Evolutionary conservation across 2,888 invertebrate species (phyloP), one percentile per base, ranked within the genome.

Genomic region (Ceramica pisi): DNA sequence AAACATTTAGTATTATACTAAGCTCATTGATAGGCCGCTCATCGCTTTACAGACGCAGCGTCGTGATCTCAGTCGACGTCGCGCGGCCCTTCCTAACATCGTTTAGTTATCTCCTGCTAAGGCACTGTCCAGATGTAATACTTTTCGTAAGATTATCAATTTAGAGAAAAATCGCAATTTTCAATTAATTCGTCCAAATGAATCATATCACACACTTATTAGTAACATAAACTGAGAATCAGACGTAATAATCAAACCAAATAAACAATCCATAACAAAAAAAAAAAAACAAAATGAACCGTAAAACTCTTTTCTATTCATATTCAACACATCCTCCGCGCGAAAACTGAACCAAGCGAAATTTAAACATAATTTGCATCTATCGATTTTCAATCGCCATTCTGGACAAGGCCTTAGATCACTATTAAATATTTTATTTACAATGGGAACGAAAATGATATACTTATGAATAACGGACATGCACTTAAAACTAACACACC

Each of bases 401-500:
- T 79, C 78, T 84, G 82, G 80, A 86, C 82, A 81, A 80, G 75
- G 80, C 78, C 81, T 81, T 75, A 80, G 70, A 62, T 56, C 14
- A 69, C 62, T 78, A 76, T 81, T 71, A 61, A 62, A 70, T 68
- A 73, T 66, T 70, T 41, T 89, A 91, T 91, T 86, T 90, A 92
- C 89, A 91, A 78, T 67, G 68, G 82, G 71, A 83, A 81, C 59
- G 71, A 81, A 80, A 79, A 79, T 77, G 80, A 86, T 83, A 86
- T 77, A 82, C 84, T 88, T 77, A 80, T 83, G 71, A 78, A 84
- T 90, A 90, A 88, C 84, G 86, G 90, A 89, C 87, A 91, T 89
- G 86, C 87, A 90, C 91, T 93, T 93, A 94, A 83, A 87, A 78
- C 92, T 94, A 94, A 89, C 86, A 90, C 89, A 88, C 87, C 84